Evolutionary conservation across 2,888 invertebrate genomes (phyloP), one percentile per base, ranked within the genome.

Genomic region (Hyposoter didymator): DNA sequence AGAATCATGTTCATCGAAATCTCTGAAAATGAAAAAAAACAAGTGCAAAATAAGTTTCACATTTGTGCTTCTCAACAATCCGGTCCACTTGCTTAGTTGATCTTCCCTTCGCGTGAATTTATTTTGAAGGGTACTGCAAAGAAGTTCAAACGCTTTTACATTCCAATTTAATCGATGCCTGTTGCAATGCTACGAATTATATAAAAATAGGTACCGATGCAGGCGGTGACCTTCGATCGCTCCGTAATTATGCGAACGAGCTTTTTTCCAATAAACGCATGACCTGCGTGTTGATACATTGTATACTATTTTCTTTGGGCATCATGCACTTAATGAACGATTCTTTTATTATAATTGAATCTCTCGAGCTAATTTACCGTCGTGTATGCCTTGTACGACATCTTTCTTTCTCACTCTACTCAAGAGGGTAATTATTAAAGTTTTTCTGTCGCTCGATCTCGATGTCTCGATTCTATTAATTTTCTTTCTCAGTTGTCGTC

Each of bases 21-120:
- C 39, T 39, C 39, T 39, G 39, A 10, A 39, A 10, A 39, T 39
- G 39, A 39, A 39, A 39, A 39, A 12, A 59, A 28, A 59, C n/a
- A 59, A 28, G 28, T 4, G 12, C 8, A 1, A 19, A 19, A 7
- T 19, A 8, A 52, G 12, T 59, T 39, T 3, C 12, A 3, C 19
- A 55, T 5, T 55, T 55, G 2, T 55, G 22, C 2, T 47, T 78
- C 80, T 39, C 72, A 78, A 69, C 73, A 78, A 55, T 52, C 73
- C 69, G 73, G 76, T 84, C 81, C 62, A 74, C 73, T 81, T 74
- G 43, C 52, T 80, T 66, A 66, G 49, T 22, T n/a, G n/a, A n/a
- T n/a, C n/a, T n/a, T 52, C 35, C 32, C 35, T 32, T 52, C 43
- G 52, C 69, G 32, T 35, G 62, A 62, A 32, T 76, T 70, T 45